These are phyloP conservation scores for Oasisia sp. DNA, from an alignment of 2,888 invertebrate species.

Conservation along the genomic window DNA sequence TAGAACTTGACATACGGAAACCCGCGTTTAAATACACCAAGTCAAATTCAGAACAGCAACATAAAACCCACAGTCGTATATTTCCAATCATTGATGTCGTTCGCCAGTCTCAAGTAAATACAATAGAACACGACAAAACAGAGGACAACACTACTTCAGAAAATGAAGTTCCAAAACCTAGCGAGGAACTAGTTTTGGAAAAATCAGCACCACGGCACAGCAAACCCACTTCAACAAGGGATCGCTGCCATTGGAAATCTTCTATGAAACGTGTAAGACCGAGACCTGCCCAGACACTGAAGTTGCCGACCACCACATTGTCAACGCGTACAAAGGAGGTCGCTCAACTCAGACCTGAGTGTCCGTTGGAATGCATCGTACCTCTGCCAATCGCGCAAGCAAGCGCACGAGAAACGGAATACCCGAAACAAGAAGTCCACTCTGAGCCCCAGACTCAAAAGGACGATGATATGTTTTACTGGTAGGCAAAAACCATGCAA, in stretches of 20 bases:
- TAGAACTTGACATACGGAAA: not conserved
- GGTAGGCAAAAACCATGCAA: not conserved
- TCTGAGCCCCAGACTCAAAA: not conserved
- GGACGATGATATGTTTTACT: not conserved
- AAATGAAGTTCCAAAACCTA: not conserved
- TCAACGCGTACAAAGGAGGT: not conserved
- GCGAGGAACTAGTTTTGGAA: not conserved
- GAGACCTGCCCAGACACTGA: not conserved
- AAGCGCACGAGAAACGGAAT: not conserved
- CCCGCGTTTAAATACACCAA: not conserved
- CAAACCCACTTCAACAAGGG: not conserved
- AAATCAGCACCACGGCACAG: not conserved
- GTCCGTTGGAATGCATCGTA: not conserved
- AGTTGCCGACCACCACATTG: not conserved
- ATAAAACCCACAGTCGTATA: not conserved
- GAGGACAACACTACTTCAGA: not conserved
- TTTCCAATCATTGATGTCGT: not conserved
- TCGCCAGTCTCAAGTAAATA: not conserved
- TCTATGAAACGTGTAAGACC: not conserved
- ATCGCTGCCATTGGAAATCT: not conserved
- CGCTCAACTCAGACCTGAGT: not conserved
- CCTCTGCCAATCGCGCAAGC: not conserved
- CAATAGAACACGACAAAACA: not conserved
- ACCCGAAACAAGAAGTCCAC: not conserved
- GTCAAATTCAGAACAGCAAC: not conserved